Base-by-base conservation (phyloP, 2,888 invertebrate genomes). In the Stramonita haemastoma region DNA sequence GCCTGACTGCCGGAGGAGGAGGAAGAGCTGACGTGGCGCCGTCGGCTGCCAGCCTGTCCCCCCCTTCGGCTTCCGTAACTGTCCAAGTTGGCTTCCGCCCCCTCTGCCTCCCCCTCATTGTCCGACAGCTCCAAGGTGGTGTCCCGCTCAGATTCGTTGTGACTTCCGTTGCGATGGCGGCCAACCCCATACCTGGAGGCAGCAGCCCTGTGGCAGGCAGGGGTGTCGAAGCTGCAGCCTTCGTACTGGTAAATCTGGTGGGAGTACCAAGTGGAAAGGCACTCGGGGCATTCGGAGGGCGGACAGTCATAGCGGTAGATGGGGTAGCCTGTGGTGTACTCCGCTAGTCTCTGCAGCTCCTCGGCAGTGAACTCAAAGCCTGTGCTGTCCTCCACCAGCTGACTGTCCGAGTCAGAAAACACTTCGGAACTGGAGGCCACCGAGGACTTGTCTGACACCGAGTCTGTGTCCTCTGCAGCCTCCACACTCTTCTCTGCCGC, bases 321-420 rank as follows among this genome's bases (percentile, higher is more conserved):
- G 15, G 95, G 94, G 87, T 92, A 94, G 5, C 95, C 95, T 6
- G 95, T 93, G 1, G 95, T 94, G 90, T 93, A 95, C 90, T 94
- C 93, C 0, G 95, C 94, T 29, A 95, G 91, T 60, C 92, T 91
- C 87, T 94, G 93, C 29, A 95, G 92, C 86, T 95, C 95, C 17
- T 94, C 94, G 19, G 92, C 77, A 0, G 93, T 92, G 89, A 94
- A 93, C 89, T 94, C 94, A 26, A 90, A 91, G 32, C 92, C 91
- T 77, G 87, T 90, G 13, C 90, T 79, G 66, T 89, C 90, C 29
- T 92, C 92, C 81, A 90, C 91, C 11, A 92, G 91, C n/a, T 88
- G 85, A 46, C 88, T 86, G 83, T 91, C 92, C n/a, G 93, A 93
- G 90, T 94, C 94, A 11, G 94, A 95, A 85, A 92, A 93, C 90